Conservation (phyloP, 2,888 invertebrate genomes). For the Andrena camellia region DNA sequence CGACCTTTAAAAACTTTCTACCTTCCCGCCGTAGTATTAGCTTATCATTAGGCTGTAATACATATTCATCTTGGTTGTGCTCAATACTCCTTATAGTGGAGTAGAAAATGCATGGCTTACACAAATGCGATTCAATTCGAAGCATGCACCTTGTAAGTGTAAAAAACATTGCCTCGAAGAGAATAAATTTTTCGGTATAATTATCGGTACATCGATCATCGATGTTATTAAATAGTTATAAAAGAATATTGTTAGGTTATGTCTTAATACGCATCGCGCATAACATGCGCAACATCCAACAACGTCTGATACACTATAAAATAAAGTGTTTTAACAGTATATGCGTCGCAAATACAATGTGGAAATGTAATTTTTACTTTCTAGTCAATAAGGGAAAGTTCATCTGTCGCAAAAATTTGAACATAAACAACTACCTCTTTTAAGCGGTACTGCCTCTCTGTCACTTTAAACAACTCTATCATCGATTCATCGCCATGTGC, state of each 20-base stretch:
- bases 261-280: not conserved
- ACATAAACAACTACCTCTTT: no score
- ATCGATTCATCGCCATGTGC: no score
- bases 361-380: no score
- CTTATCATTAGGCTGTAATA: not conserved
- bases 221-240: not conserved
- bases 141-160: not conserved
- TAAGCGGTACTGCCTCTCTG: no score
- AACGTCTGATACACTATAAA: no score
- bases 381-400: no score
- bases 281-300: not conserved
- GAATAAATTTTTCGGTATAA: not conserved
- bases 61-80: not conserved
- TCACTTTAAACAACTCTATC: no score
- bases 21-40: not conserved
- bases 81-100: not conserved
- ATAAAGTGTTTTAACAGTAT: no score
- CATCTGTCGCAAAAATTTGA: no score
- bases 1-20: constrained; percentile 81
- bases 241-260: constrained; percentile 1
- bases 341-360: no score
- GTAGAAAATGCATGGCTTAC: constrained; percentile 17
- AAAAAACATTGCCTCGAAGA: constrained; percentile 24
- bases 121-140: not conserved
- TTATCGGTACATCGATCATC: not conserved